Conservation (phyloP, 2,113 vertebrate genomes). For the Silurus meridionalis region DNA sequence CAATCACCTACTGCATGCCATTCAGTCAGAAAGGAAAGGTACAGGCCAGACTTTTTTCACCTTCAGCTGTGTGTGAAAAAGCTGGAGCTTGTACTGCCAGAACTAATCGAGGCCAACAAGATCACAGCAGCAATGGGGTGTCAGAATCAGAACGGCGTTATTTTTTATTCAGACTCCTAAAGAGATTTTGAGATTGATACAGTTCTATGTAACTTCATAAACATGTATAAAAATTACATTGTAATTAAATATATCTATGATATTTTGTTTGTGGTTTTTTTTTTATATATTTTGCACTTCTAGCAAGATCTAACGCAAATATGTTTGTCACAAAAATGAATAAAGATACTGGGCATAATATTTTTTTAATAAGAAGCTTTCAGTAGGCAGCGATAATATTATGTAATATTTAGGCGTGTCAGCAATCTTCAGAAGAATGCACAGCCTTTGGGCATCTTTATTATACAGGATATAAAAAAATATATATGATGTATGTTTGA, state of each 20-base stretch:
- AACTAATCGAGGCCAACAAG: constrained; percentile 24
- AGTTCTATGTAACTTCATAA: not conserved
- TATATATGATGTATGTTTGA: not conserved
- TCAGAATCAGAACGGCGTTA: not conserved
- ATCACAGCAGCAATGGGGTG: constrained; percentile 9
- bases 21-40: constrained; percentile 2
- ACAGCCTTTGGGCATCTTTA: not conserved
- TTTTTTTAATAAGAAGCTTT: too few species aligned
- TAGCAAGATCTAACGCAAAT: not conserved
- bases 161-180: not conserved
- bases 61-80: constrained; percentile 25
- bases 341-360: not conserved
- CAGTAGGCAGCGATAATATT: not conserved
- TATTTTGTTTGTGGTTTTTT: not conserved
- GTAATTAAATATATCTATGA: not conserved
- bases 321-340: not conserved
- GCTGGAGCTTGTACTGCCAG: constrained; percentile 7
- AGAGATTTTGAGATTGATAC: not conserved
- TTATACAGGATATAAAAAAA: too few species aligned
- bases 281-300: not conserved
- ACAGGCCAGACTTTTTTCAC: not conserved
- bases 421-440: not conserved
- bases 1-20: not conserved
- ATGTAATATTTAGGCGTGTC: not conserved
- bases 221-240: not conserved